Evolutionary conservation across 2,888 invertebrate genomes (phyloP).

Genomic region (Opisthograptis luteolata): DNA sequence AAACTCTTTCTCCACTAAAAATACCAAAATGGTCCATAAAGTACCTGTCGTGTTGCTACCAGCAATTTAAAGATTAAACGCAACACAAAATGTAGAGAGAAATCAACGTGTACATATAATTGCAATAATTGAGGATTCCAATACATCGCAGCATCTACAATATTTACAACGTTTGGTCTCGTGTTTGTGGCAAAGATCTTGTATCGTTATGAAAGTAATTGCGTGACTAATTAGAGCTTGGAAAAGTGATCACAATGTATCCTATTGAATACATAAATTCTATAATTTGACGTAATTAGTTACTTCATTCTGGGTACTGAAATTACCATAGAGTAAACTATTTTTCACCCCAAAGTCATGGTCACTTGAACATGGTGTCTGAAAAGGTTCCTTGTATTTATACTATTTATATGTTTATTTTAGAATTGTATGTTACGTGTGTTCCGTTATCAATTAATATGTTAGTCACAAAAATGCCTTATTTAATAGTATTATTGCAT

Average conservation of each 20-base stretch:
- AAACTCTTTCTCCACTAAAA: constrained; percentile 4
- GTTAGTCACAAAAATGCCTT: constrained; percentile 39
- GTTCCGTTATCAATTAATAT: constrained; percentile 30
- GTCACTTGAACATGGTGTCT: constrained; percentile 33
- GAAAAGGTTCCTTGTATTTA: constrained; percentile 42
- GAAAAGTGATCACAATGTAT: too few species aligned
- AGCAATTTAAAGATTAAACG: constrained; percentile 2
- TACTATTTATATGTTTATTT: constrained; percentile 32
- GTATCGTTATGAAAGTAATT: too few species aligned
- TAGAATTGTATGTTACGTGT: constrained; percentile 32
- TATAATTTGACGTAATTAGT: too few species aligned
- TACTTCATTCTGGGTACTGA: too few species aligned
- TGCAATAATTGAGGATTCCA: neutral
- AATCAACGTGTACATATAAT: constrained; percentile 6
- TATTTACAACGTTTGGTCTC: too few species aligned
- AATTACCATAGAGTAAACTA: too few species aligned
- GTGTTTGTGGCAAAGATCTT: too few species aligned
- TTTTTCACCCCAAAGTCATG: too few species aligned
- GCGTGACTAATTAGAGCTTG: too few species aligned
- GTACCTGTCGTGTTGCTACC: constrained; percentile 13
- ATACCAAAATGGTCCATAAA: constrained; percentile 16
- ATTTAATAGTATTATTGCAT: constrained; percentile 33
- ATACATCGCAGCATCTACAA: too few species aligned
- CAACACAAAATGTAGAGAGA: neutral
- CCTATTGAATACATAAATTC: too few species aligned